Base-by-base conservation (phyloP, 2,113 vertebrate genomes). In the Galeopterus variegatus region DNA sequence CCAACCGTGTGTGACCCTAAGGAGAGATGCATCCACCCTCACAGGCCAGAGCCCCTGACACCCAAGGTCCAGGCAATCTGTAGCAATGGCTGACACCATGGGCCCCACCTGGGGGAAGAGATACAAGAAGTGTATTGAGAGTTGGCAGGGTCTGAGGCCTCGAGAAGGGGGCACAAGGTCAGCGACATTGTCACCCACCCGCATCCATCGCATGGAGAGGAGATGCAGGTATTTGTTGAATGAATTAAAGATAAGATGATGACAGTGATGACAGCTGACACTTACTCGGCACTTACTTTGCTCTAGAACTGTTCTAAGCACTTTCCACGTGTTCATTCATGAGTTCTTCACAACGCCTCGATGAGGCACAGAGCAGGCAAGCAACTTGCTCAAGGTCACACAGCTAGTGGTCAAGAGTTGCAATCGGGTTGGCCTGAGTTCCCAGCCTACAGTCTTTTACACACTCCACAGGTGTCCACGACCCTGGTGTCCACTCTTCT, bases 391-490 rank as follows among this genome's bases (percentile, higher is more conserved):
- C 50, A 50, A 70, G 58, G 45, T 69, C 60, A 36, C 77, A 85
- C 31, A 54, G 76, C 72, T 19, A 9, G 24, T 36, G 77, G 83
- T 72, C 41, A 58, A 26, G 54, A 23, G 19, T 4, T 31, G 23
- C 3, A 1, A 13, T 19, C 70, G 31, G 36, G 6, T 31, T 26
- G 18, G 58, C 52, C 88, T 8, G 81, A 41, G 82, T 41, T 58
- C 23, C 52, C 14, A 14, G 56, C 0, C 0, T 2, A 17, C 7
- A 4, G 4, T 65, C 69, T 83, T 60, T 70, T 48, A 36, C 12
- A 33, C 8, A 13, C 13, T 19, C 54, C 0, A 0, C 12, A 5
- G 48, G 45, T 6, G 10, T 77, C 26, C 1, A 4, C 3, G 72
- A 19, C 1, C 33, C 50, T 31, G 64, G 56, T 33, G 0, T n/a